Evolutionary conservation across 2,888 invertebrate species (phyloP).

Genomic region (Acleris cristana): DNA sequence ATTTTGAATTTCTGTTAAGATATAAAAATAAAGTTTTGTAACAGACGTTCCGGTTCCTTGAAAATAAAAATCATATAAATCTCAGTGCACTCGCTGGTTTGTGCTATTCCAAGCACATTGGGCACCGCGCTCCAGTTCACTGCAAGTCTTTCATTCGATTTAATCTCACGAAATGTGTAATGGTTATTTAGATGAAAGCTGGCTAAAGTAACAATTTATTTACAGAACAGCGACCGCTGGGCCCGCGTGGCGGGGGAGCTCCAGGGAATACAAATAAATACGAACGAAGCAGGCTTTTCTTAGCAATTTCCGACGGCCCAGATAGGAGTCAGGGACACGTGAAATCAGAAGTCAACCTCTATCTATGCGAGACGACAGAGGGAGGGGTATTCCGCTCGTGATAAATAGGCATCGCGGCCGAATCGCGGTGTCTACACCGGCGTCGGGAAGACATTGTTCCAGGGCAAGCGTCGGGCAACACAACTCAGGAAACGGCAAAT

Average conservation of each 20-base stretch:
- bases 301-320: constrained; percentile 71
- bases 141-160: constrained; percentile 4
- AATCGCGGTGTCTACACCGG: constrained; percentile 22
- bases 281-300: constrained; percentile 66
- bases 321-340: constrained; percentile 68
- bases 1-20: too few species aligned
- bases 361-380: constrained; percentile 68
- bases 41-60: too few species aligned
- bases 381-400: constrained; percentile 34
- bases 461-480: constrained; percentile 4
- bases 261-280: constrained; percentile 72
- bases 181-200: constrained; percentile 37
- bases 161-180: constrained; percentile 20
- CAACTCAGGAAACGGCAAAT: constrained; percentile 18
- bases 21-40: too few species aligned
- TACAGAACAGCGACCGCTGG: constrained; percentile 50
- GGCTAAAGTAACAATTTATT: constrained; percentile 58
- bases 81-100: not conserved
- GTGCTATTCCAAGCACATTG: constrained; percentile 4
- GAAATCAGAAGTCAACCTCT: constrained; percentile 76
- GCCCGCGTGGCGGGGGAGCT: constrained; percentile 50
- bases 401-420: constrained; percentile 29
- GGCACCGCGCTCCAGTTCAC: not conserved
- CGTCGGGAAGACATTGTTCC: constrained; percentile 12
- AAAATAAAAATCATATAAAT: too few species aligned